These are phyloP conservation scores for Microctonus brassicae DNA, from an alignment of 2,888 invertebrate species.

Conservation along the genomic window DNA sequence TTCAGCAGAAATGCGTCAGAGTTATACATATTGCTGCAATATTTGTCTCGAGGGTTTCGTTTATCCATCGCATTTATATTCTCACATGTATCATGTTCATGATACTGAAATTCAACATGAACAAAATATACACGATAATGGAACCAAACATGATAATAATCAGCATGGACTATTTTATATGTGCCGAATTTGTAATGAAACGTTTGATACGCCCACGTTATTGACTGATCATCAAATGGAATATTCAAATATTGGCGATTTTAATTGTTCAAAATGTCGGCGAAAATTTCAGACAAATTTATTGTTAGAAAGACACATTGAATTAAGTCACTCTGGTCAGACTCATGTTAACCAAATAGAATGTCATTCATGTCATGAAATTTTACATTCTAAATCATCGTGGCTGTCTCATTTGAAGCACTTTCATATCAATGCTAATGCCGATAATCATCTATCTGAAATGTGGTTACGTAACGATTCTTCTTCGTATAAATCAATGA, in stretches of 20 bases:
- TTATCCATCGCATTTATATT: slow-evolving; percentile 47
- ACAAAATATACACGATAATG: background rate
- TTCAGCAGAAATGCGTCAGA: slow-evolving; percentile 24
- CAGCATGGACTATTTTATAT: background rate
- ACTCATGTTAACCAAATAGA: background rate
- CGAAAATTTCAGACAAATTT: slow-evolving; percentile 39
- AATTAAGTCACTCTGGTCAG: slow-evolving; percentile 39
- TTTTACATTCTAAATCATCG: background rate
- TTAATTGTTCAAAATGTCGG: slow-evolving; percentile 45
- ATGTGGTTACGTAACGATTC: background rate
- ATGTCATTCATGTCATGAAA: background rate
- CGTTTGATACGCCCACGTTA: slow-evolving; percentile 35
- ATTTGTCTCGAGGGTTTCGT: slow-evolving; percentile 52
- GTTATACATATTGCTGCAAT: slow-evolving; percentile 44
- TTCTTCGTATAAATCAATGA: background rate
- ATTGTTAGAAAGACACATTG: slow-evolving; percentile 44
- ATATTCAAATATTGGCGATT: slow-evolving; percentile 44
- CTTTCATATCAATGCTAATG: background rate
- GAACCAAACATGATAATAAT: background rate
- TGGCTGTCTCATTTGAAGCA: background rate
- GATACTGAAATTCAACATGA: background rate
- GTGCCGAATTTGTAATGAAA: slow-evolving; percentile 47
- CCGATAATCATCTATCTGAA: background rate
- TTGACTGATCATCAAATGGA: slow-evolving; percentile 44
- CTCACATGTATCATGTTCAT: slow-evolving; percentile 56